These are phyloP conservation scores for Bufo bufo DNA, from an alignment of 2,113 vertebrate species.

Conservation along the genomic window DNA sequence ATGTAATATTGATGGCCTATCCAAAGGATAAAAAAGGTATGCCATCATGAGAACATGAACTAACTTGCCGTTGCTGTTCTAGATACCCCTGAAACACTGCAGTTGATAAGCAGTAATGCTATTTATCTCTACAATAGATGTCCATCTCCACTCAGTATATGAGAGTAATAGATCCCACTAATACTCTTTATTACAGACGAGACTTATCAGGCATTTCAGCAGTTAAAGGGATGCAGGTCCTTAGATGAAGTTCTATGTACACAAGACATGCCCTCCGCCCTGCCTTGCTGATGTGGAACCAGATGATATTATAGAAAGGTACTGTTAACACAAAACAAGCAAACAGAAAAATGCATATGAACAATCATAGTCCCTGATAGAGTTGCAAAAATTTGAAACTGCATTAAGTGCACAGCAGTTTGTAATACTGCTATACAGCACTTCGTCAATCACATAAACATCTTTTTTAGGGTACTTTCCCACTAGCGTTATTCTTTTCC, in stretches of 20 bases:
- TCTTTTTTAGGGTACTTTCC: too few species aligned
- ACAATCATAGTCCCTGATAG: too few species aligned
- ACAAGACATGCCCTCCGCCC: neutral
- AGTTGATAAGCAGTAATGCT: neutral
- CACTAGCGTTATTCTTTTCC: too few species aligned
- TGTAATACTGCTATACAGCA: too few species aligned
- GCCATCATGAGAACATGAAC: too few species aligned
- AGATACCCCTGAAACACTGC: neutral
- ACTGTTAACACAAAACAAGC: neutral
- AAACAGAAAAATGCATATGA: neutral
- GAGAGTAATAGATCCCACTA: neutral
- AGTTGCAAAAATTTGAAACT: too few species aligned
- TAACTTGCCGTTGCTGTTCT: too few species aligned
- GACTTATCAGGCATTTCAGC: neutral
- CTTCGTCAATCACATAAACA: too few species aligned
- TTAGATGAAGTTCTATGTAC: neutral
- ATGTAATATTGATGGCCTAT: too few species aligned
- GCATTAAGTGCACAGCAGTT: too few species aligned
- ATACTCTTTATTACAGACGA: too few species aligned
- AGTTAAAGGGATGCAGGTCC: constrained; percentile 31
- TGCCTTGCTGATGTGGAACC: constrained; percentile 32
- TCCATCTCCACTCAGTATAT: neutral
- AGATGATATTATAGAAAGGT: neutral
- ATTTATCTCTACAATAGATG: neutral
- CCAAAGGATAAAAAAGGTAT: too few species aligned